These are phyloP conservation scores for Lochmaea capreae DNA, from an alignment of 2,888 invertebrate genomes.

Conservation along the genomic window DNA sequence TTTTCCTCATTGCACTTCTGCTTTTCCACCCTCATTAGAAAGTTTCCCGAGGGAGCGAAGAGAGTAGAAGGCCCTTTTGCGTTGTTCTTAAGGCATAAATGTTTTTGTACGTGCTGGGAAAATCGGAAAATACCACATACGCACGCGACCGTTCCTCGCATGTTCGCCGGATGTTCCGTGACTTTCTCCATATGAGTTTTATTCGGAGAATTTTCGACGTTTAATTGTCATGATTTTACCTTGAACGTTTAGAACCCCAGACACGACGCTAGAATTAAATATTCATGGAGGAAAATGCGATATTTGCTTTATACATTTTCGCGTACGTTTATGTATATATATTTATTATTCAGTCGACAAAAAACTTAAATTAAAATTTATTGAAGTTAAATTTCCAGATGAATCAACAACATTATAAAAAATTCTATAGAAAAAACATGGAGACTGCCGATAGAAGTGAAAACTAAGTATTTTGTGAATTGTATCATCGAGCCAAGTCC, in stretches of 20 bases:
- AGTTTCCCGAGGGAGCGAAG: slow-evolving; percentile 38
- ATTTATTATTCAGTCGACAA: too few relatives aligned
- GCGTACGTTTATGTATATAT: slow-evolving; percentile 7
- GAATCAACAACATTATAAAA: too few relatives aligned
- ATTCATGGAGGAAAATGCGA: slow-evolving; percentile 33
- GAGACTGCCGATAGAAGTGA: too few relatives aligned
- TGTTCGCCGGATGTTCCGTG: slow-evolving; percentile 53
- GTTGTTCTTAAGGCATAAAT: slow-evolving; percentile 45
- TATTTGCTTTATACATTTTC: slow-evolving; percentile 19
- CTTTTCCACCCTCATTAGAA: slow-evolving; percentile 49
- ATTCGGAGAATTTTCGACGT: slow-evolving; percentile 60
- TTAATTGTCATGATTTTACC: slow-evolving; percentile 59
- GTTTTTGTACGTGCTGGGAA: slow-evolving; percentile 53
- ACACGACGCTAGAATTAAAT: slow-evolving; percentile 25
- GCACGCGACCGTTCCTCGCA: slow-evolving; percentile 58
- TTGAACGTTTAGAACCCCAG: slow-evolving; percentile 33
- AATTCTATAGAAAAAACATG: too few relatives aligned
- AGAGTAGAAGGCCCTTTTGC: slow-evolving; percentile 27
- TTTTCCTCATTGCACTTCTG: slow-evolving; percentile 52
- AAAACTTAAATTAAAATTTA: too few relatives aligned
- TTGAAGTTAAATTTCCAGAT: too few relatives aligned
- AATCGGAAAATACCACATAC: slow-evolving; percentile 60
- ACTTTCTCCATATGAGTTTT: slow-evolving; percentile 57
- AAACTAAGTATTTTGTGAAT: too few relatives aligned
- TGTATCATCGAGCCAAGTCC: too few relatives aligned